Evolutionary conservation across 2,113 vertebrate species (phyloP).

Genomic region (Lepidothrix coronata): DNA sequence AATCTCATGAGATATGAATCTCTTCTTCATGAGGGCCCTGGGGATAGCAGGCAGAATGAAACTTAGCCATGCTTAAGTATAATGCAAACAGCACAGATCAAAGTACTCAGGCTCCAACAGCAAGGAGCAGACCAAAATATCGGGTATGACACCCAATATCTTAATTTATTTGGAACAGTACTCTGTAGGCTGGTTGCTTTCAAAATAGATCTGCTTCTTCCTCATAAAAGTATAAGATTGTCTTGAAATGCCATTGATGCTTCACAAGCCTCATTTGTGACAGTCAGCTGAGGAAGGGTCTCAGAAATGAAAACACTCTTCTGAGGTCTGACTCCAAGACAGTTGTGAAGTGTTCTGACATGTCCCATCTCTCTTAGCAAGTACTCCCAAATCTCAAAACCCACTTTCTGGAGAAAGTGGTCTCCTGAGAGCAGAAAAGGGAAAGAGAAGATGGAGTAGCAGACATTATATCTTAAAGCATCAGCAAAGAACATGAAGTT

Average conservation of each 20-base stretch:
- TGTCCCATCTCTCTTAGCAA: background rate
- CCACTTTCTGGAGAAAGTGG: background rate
- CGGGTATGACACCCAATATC: background rate
- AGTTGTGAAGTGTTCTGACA: background rate
- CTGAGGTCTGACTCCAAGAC: background rate
- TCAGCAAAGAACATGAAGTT: background rate
- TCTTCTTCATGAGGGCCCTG: constrained; percentile 12
- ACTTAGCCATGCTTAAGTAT: background rate
- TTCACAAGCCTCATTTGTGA: background rate
- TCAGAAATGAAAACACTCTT: background rate
- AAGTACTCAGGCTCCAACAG: background rate
- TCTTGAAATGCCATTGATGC: background rate
- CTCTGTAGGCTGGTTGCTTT: background rate
- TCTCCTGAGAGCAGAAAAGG: constrained; percentile 34
- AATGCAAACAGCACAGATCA: background rate
- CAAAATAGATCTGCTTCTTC: background rate
- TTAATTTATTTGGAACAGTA: background rate
- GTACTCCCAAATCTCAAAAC: constrained; percentile 19
- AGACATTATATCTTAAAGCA: constrained; percentile 19
- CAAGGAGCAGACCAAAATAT: background rate
- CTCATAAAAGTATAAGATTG: background rate
- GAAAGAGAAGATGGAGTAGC: constrained; percentile 6
- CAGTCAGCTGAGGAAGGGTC: background rate
- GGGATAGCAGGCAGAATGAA: background rate
- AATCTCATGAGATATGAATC: constrained; percentile 25